These are phyloP conservation scores for Dicaeum eximium DNA, from an alignment of 2,113 vertebrate species.

Conservation along the genomic window DNA sequence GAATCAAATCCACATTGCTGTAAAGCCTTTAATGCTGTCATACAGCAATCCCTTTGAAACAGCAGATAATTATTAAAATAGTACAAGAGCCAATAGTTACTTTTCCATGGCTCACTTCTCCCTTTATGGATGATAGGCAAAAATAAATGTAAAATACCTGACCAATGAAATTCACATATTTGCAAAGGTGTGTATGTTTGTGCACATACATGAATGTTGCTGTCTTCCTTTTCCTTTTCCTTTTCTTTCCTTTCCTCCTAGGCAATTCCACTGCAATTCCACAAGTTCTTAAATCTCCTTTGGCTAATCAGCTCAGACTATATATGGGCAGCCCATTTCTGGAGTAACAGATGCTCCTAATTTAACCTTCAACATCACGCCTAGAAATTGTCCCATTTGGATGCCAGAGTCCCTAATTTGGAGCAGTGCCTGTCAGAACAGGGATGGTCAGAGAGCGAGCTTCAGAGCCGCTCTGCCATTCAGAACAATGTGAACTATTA, in stretches of 20 bases:
- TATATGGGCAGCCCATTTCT: not conserved
- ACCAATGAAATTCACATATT: not conserved
- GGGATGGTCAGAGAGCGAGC: not conserved
- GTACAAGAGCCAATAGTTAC: not conserved
- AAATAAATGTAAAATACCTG: not conserved
- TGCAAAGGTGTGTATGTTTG: not conserved
- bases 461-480: not conserved
- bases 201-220: not conserved
- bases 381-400: conserved; percentile 13
- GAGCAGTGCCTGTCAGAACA: not conserved
- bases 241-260: no score
- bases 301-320: not conserved
- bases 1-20: not conserved
- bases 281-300: not conserved
- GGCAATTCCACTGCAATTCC: not conserved
- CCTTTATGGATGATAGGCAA: not conserved
- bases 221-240: not conserved
- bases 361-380: conserved; percentile 32
- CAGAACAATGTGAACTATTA: not conserved
- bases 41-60: not conserved
- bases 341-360: conserved; percentile 33
- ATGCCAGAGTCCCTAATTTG: not conserved
- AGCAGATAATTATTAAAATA: not conserved
- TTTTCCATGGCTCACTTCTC: not conserved
- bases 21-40: not conserved